These are phyloP conservation scores for Metalampra italica DNA, from an alignment of 2,888 invertebrate species.

Conservation along the genomic window DNA sequence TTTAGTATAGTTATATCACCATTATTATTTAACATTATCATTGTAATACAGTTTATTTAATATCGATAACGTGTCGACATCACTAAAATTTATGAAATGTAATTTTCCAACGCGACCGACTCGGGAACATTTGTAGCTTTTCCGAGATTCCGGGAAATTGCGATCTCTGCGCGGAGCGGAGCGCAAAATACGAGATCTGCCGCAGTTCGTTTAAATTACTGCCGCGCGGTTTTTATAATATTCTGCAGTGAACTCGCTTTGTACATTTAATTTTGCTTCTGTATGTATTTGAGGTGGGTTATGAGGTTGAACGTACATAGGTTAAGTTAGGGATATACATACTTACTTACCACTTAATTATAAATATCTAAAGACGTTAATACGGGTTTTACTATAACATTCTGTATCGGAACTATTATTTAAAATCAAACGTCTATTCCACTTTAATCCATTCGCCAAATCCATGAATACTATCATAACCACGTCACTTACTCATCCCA, in stretches of 20 bases:
- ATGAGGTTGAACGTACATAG: background rate
- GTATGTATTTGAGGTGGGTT: background rate
- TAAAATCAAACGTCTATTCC: no score
- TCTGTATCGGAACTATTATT: no score
- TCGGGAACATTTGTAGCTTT: slow-evolving; percentile 76
- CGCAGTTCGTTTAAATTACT: slow-evolving; percentile 69
- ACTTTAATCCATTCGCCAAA: no score
- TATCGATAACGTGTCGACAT: slow-evolving; percentile 19
- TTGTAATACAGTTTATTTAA: background rate
- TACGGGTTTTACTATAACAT: no score
- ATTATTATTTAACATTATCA: no score
- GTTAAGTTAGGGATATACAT: no score
- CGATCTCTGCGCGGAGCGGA: slow-evolving; percentile 53
- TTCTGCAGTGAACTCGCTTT: slow-evolving; percentile 36
- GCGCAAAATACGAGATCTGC: slow-evolving; percentile 68
- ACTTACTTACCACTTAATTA: no score
- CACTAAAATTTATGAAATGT: slow-evolving; percentile 74
- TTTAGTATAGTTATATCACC: no score
- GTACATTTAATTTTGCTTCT: slow-evolving; percentile 4
- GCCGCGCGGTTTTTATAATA: slow-evolving; percentile 59
- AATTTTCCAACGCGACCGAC: slow-evolving; percentile 73
- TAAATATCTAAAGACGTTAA: no score
- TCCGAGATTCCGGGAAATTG: slow-evolving; percentile 74
- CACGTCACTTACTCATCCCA: no score
- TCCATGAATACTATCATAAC: no score